Base-by-base conservation (phyloP, 2,113 vertebrate genomes). In the Chloroceryle aenea region DNA sequence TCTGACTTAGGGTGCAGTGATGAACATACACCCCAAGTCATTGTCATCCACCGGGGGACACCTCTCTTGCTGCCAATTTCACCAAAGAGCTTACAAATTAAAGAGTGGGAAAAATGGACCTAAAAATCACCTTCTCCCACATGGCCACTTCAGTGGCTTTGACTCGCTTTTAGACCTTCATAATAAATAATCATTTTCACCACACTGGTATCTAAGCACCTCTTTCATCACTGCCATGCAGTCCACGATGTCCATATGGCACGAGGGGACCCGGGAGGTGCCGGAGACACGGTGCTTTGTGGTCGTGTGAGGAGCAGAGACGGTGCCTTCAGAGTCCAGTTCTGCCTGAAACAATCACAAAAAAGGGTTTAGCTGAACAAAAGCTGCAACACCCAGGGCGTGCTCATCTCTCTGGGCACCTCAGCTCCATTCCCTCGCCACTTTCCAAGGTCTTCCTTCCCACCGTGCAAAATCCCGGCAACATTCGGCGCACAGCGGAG, bases 231-330 rank as follows among this genome's bases (percentile, higher is more conserved):
- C 64, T 40, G 17, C 22, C 10, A 3, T 1, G 4, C 16, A 21
- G 47, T 6, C 58, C 45, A 9, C 0, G 1, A 2, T 9, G 27
- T 11, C 71, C 1, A 0, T 20, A 14, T 0, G 2, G 68, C 45
- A 30, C 0, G 1, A 20, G 68, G 40, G 68, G 38, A 45, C 43
- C 36, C 4, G 2, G 1, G 36, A 77, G 58, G 19, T 78, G 58
- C 27, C 1, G 2, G 9, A 11, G 58, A 21, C 27, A 1, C 48
- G 15, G 25, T 21, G 80, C 27, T 38, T 23, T 43, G 58, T 0
- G 14, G 32, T 12, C 29, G 66, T 14, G 52, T 14, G 61, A 68
- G 53, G 53, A 75, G 82, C 68, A 32, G 47, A 34, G 29, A n/a
- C 12, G 2, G 7, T 2, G 18, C 3, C 43, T 53, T 29, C 20